Conservation (phyloP, 2,113 vertebrate species). For the Meriones unguiculatus region DNA sequence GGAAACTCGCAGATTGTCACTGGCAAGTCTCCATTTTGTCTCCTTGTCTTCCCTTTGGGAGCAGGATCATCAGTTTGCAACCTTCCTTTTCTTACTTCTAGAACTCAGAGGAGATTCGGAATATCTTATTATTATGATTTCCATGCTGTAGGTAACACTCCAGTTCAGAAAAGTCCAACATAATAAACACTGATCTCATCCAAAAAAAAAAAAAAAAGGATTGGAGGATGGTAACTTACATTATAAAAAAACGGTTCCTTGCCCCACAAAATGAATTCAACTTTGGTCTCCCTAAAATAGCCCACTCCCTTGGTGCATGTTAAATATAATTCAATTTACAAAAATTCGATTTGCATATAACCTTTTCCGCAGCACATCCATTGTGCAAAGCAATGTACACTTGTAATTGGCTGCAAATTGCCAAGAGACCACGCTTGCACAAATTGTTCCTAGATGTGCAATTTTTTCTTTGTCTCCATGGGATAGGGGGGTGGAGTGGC, state of each 20-base stretch:
- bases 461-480: conserved; percentile 74
- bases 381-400: conserved; percentile 81
- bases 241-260: conserved; percentile 71
- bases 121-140: conserved; percentile 64
- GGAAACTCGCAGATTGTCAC: background rate
- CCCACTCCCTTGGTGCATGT: conserved; percentile 79
- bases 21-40: background rate
- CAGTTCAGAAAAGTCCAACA: conserved; percentile 66
- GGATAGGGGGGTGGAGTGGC: conserved; percentile 21
- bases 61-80: conserved; percentile 49
- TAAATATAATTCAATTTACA: conserved; percentile 85
- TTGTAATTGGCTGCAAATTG: conserved; percentile 82
- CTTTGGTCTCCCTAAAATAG: conserved; percentile 83
- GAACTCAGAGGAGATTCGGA: conserved; percentile 45
- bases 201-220: background rate
- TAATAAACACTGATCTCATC: conserved; percentile 76
- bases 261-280: conserved; percentile 79
- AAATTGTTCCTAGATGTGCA: conserved; percentile 70
- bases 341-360: conserved; percentile 84
- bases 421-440: conserved; percentile 76
- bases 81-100: conserved; percentile 36
- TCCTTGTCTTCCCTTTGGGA: conserved; percentile 3
- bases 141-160: conserved; percentile 33
- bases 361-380: conserved; percentile 81
- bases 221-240: conserved; percentile 78